A percentile compares a stretch with the other conserved stretches of the same genome.
These are phyloP conservation scores for Tridacna gigas DNA, from an alignment of 2,888 invertebrate genomes.

Conservation along the genomic window DNA sequence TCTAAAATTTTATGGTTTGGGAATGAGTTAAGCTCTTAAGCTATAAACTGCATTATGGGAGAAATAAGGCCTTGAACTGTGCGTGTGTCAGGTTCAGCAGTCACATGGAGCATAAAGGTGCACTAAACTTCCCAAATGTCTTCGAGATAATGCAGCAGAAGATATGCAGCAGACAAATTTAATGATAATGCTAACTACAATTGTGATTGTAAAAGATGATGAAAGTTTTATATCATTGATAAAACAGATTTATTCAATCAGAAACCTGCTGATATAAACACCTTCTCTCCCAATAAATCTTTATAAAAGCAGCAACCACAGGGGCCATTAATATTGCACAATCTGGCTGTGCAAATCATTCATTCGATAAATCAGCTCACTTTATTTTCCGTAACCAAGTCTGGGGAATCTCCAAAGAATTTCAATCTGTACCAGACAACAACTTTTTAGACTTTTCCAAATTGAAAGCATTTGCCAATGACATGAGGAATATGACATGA, in stretches of 20 bases:
- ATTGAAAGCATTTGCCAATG: too few relatives aligned
- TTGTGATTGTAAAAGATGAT: conserved; percentile 4
- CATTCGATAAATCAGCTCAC: conserved; percentile 13
- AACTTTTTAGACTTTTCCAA: too few relatives aligned
- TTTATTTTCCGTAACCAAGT: neutral
- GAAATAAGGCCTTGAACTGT: too few relatives aligned
- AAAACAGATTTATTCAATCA: conserved; percentile 9
- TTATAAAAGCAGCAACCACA: conserved; percentile 3
- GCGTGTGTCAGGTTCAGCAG: neutral
- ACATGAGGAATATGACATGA: too few relatives aligned
- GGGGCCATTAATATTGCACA: conserved; percentile 15
- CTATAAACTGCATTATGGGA: too few relatives aligned
- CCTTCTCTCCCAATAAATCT: conserved; percentile 19
- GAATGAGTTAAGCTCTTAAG: too few relatives aligned
- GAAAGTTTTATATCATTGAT: conserved; percentile 21
- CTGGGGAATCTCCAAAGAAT: too few relatives aligned
- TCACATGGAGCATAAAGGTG: neutral
- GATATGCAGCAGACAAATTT: neutral
- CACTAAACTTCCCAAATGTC: neutral
- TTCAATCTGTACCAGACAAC: too few relatives aligned
- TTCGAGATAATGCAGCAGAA: neutral
- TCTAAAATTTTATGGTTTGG: too few relatives aligned
- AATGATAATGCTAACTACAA: conserved; percentile 12
- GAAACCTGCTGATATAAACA: conserved; percentile 20
- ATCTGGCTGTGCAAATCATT: conserved; percentile 23